Base-by-base conservation (phyloP, 2,888 invertebrate species). In the Sphinx pinastri region DNA sequence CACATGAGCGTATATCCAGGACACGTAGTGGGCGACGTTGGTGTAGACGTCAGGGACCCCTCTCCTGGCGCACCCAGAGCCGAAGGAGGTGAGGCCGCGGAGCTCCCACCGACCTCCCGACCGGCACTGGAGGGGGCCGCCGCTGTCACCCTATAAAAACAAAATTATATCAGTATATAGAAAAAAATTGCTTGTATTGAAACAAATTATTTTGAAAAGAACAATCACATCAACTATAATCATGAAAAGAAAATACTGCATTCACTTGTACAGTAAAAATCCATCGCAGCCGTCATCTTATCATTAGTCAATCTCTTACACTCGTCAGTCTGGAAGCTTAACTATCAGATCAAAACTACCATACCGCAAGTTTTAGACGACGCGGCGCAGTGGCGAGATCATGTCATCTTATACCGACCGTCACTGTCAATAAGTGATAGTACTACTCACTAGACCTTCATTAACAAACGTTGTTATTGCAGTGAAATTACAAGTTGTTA, bases 41-140 rank as follows among this genome's bases (percentile, higher is more conserved):
- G 98, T 98, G 84, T 98, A 98, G 1, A 98, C 98, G 81, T 98
- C 98, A 0, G 98, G 98, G 73, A 96, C 98, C 0, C 98, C 98
- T 25, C 97, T 96, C 72, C 97, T 95, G 0, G 98, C 98, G 86
- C 98, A 98, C 58, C 98, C 98, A 0, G 98, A 98, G 0, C 98
- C 98, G 82, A 98, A 98, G 0, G 98, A 98, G 0, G 98, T 98
- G 54, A 98, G 96, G 0, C 98, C 98, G 0, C 97, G 97, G 51
- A 98, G 93, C 82, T 97, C 97, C 98, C 98, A 98, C 66, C 97
- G 96, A 0, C 98, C 98, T 70, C 97, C 97, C 1, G 95, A 92
- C 10, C 97, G 96, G 81, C 98, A 98, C 85, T 98, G 98, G 13
- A 98, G 92, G 0, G 98, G 98, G 0, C 98, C 98, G 0, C 98